A percentile compares a stretch with the other conserved stretches of the same genome.
phyloP scores from a whole-genome alignment of 1,140 invertebrate species.

The Gerris buenoi region DNA sequence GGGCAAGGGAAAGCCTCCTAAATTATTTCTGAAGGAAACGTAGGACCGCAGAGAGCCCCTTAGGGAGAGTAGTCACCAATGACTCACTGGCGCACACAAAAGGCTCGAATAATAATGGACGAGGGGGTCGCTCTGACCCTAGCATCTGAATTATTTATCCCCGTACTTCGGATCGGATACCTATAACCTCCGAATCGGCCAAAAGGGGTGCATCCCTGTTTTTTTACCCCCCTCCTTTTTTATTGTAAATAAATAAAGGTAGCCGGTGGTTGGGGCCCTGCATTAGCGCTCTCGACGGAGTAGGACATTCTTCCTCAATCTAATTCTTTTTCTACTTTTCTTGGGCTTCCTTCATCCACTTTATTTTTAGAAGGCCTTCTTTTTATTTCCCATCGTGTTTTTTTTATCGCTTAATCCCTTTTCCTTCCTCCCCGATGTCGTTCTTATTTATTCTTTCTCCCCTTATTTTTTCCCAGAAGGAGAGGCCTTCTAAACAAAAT shows the following conservation, averaged over 20 bases:
- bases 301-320: not conserved
- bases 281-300: not conserved
- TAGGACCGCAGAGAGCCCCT: not conserved
- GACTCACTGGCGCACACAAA: not conserved
- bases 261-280: not conserved
- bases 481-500: not conserved
- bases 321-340: not conserved
- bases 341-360: not conserved
- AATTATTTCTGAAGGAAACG: not conserved
- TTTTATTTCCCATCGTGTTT: not conserved
- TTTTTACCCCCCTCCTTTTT: not conserved
- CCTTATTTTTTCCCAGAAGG: conserved; percentile 9
- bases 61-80: not conserved
- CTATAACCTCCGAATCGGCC: not conserved
- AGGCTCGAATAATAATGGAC: not conserved
- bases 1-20: not conserved
- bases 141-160: not conserved
- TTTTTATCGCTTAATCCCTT: conserved; percentile 15
- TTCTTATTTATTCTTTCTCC: conserved; percentile 17
- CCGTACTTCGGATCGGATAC: not conserved
- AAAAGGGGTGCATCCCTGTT: not conserved
- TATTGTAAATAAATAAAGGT: not conserved
- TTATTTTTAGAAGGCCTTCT: not conserved
- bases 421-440: conserved; percentile 7
- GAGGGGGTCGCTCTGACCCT: not conserved